These are phyloP conservation scores for Craterocephalus amniculus DNA, from an alignment of 2,797 vertebrate genomes.

Conservation along the genomic window DNA sequence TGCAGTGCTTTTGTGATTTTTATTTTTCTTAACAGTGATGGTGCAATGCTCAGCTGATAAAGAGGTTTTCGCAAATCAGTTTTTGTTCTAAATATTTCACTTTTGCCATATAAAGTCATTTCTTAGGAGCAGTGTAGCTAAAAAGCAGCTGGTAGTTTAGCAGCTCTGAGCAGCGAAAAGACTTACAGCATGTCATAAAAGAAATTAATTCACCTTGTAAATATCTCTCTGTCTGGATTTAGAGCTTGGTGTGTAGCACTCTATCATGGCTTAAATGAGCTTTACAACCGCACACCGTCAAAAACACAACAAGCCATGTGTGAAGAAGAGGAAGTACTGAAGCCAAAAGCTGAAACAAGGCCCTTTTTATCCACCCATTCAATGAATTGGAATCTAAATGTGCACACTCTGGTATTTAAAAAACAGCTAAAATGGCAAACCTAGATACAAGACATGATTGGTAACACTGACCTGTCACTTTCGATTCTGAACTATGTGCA, in stretches of 20 bases:
- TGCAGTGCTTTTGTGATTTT: conserved; percentile 31
- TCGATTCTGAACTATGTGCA: background rate
- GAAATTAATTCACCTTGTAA: conserved; percentile 18
- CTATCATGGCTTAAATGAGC: too few relatives aligned
- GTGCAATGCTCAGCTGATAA: conserved; percentile 38
- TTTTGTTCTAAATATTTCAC: conserved; percentile 53
- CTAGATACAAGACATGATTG: too few relatives aligned
- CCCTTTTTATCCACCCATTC: background rate
- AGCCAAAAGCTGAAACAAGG: background rate
- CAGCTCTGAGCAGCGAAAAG: background rate
- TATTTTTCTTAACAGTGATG: conserved; percentile 61
- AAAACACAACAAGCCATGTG: background rate
- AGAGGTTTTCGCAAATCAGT: conserved; percentile 39
- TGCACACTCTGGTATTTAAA: background rate
- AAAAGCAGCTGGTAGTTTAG: conserved; percentile 22
- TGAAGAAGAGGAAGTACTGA: background rate
- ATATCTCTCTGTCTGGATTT: conserved; percentile 1
- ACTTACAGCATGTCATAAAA: conserved; percentile 11
- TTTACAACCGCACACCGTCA: background rate
- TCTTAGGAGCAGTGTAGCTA: conserved; percentile 20
- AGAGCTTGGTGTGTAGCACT: background rate
- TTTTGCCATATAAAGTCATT: conserved; percentile 60
- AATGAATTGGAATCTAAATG: background rate
- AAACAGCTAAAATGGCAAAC: background rate
- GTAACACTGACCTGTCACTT: background rate